A percentile compares a stretch with the other conserved stretches of the same genome.
Conservation (phyloP, 2,888 invertebrate genomes). For the Dinocampus coccinellae region DNA sequence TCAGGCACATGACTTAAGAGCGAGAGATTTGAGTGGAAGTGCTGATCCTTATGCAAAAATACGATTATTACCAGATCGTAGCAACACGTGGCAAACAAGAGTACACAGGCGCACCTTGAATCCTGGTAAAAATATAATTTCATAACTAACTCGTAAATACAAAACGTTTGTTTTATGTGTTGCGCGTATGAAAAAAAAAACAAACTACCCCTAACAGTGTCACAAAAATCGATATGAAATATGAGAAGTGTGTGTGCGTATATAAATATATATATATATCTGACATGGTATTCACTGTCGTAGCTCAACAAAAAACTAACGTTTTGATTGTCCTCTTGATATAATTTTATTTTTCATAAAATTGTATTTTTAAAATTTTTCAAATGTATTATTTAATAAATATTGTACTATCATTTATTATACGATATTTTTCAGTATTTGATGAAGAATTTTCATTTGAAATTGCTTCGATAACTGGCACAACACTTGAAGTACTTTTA, state of each 20-base stretch:
- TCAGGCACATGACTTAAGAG: slow-evolving; percentile 73
- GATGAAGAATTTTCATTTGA: slow-evolving; percentile 80
- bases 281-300: too few relatives aligned
- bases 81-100: slow-evolving; percentile 75
- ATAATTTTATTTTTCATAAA: neutral
- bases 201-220: neutral
- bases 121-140: slow-evolving; percentile 70
- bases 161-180: neutral
- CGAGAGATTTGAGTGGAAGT: slow-evolving; percentile 74
- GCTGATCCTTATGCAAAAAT: slow-evolving; percentile 79
- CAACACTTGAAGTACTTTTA: slow-evolving; percentile 75
- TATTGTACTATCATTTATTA: slow-evolving; percentile 19
- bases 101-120: slow-evolving; percentile 77
- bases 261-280: too few relatives aligned
- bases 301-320: too few relatives aligned
- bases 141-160: too few relatives aligned
- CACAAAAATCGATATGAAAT: neutral
- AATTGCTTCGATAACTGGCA: slow-evolving; percentile 71
- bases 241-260: too few relatives aligned
- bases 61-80: slow-evolving; percentile 74
- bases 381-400: neutral
- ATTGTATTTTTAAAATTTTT: neutral
- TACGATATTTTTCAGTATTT: slow-evolving; percentile 70
- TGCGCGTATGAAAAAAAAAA: neutral
- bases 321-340: neutral